A percentile compares a stretch with the other conserved stretches of the same genome.
phyloP scores from a whole-genome alignment of 2,797 vertebrate genomes.

The Ispidina picta region DNA sequence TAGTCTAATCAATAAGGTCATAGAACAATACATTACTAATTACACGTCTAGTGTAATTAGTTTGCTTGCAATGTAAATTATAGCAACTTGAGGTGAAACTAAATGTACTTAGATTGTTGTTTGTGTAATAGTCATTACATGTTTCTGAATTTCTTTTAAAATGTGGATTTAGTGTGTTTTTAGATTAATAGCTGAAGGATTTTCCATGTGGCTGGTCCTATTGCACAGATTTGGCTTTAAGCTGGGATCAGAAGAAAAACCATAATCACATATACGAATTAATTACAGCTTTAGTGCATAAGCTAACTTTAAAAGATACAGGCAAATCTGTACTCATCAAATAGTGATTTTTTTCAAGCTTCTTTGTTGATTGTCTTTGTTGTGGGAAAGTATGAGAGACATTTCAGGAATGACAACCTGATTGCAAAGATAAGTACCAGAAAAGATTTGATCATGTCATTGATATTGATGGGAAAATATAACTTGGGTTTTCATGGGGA shows the following conservation, averaged over 20 bases:
- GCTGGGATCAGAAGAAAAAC: constrained; percentile 69
- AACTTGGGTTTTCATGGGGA: constrained; percentile 63
- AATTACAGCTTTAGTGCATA: constrained; percentile 71
- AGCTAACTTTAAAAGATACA: constrained; percentile 72
- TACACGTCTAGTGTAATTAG: constrained; percentile 11
- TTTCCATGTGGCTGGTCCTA: constrained; percentile 69
- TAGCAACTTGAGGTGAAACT: constrained; percentile 30
- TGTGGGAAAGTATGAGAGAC: constrained; percentile 75
- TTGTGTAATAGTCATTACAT: neutral
- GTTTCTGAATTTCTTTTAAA: constrained; percentile 32
- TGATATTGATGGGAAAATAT: constrained; percentile 73
- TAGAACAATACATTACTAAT: constrained; percentile 20
- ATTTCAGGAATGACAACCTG: constrained; percentile 77
- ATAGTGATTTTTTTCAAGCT: constrained; percentile 45
- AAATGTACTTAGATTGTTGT: neutral
- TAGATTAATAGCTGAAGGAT: constrained; percentile 54
- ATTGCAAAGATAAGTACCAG: constrained; percentile 67
- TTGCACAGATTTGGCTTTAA: constrained; percentile 65
- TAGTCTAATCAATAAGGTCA: constrained; percentile 30
- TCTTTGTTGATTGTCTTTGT: constrained; percentile 69
- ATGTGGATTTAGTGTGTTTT: constrained; percentile 34
- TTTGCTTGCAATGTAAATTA: constrained; percentile 29
- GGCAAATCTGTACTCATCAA: constrained; percentile 58
- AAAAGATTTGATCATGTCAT: constrained; percentile 69
- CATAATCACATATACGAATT: constrained; percentile 65